Evolutionary conservation across 1,140 invertebrate species (phyloP).

Genomic region (Philotrypesis tridentata): DNA sequence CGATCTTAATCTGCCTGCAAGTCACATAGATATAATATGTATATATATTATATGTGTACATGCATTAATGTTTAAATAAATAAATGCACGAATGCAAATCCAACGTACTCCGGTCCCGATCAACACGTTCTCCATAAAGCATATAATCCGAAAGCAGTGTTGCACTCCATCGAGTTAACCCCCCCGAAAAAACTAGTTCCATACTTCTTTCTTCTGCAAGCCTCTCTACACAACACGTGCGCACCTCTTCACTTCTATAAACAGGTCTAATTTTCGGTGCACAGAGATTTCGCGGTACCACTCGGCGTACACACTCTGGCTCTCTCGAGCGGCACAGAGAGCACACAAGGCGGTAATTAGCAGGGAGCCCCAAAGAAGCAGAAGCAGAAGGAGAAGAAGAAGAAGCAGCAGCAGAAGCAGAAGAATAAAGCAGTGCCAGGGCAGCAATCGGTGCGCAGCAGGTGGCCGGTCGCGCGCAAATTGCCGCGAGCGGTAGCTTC

Average conservation of each 20-base stretch:
- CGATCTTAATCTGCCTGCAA: too few species aligned
- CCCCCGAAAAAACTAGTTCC: background rate
- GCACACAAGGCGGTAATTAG: slow-evolving; percentile 44
- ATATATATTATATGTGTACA: too few species aligned
- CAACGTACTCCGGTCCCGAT: background rate
- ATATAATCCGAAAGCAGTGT: too few species aligned
- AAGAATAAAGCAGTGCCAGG: background rate
- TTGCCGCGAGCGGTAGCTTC: slow-evolving; percentile 4
- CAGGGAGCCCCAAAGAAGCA: background rate
- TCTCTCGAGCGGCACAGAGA: background rate
- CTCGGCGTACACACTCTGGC: background rate
- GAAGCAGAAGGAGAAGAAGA: background rate
- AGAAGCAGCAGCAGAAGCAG: background rate
- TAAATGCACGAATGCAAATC: background rate
- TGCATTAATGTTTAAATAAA: too few species aligned
- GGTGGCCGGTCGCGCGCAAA: slow-evolving; percentile 38
- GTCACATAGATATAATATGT: too few species aligned
- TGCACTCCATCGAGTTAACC: background rate
- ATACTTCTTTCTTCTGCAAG: background rate
- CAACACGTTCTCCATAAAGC: background rate
- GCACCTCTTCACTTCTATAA: background rate
- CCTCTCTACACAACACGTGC: background rate
- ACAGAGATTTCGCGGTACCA: background rate
- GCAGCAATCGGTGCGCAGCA: slow-evolving; percentile 31
- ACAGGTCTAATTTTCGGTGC: background rate